These are phyloP conservation scores for Stomatorhinus walkeri DNA, from an alignment of 2,797 vertebrate genomes.

Conservation along the genomic window DNA sequence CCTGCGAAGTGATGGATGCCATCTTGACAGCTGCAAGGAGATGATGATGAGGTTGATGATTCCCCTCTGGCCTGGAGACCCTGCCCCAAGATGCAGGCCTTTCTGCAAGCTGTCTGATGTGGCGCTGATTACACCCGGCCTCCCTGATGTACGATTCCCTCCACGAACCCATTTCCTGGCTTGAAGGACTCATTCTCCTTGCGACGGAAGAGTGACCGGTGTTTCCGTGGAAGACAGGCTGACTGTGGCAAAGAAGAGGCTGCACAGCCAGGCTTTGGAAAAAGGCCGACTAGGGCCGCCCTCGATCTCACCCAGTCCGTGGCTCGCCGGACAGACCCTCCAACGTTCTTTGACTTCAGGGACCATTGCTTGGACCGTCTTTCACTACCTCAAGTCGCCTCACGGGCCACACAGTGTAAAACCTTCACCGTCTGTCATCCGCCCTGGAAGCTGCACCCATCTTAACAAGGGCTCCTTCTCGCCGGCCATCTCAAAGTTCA, in stretches of 20 bases:
- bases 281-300: neutral
- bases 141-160: slow-evolving; percentile 11
- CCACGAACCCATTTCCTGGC: neutral
- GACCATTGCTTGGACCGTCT: neutral
- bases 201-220: slow-evolving; percentile 15
- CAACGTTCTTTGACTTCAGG: neutral
- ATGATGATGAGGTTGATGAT: slow-evolving; percentile 13
- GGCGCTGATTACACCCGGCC: neutral
- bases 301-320: neutral
- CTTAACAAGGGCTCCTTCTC: neutral
- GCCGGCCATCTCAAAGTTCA: neutral
- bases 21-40: neutral
- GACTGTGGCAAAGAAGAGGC: slow-evolving; percentile 22
- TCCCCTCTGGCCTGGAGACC: neutral
- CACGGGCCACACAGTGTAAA: neutral
- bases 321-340: neutral
- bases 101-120: slow-evolving; percentile 4
- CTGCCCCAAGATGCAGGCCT: neutral
- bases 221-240: slow-evolving; percentile 20
- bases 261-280: neutral
- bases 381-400: neutral
- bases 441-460: neutral
- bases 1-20: neutral
- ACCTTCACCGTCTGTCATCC: neutral
- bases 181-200: neutral